Base-by-base conservation (phyloP, 2,888 invertebrate species). In the Chalcosyrphus nemorum region DNA sequence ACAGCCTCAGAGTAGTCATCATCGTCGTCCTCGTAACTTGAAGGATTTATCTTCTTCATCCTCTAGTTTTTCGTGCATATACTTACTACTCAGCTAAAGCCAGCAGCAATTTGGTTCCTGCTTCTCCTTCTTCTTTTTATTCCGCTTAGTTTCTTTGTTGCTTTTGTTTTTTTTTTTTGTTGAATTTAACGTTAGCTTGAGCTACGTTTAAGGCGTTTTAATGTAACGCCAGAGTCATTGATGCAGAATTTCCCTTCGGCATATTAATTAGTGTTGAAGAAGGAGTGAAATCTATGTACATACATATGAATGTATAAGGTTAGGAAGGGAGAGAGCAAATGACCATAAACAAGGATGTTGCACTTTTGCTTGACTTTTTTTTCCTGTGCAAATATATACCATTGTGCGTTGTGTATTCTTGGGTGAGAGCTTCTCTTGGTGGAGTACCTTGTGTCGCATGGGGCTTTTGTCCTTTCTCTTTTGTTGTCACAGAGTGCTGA, bases 11-110 rank as follows among this genome's bases (percentile, higher is more conserved):
- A 56, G 54, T 56, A 52, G 24, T 65, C 74, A 54, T 63, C 29
- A 71, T 71, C n/a, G 32, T 35, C 35, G 38, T 68, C 29, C 61
- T 52, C n/a, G n/a, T 47, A 52, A 72, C 61, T 61, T 59, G 52
- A 72, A 52, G 61, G 61, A 72, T 72, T 61, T 52, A 21, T 43
- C 72, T 52, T 61, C 41, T 17, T 61, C n/a, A n/a, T n/a, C 21
- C 41, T 19, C 35, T 13, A 17, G 41, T 11, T 43, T 43, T n/a
- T 32, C 24, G 13, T 13, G 4, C 6, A 2, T 9, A 24, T 24
- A 24, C n/a, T 24, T 24, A 24, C n/a, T 6, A 11, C 41, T 38
- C 27, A 56, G 29, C 61, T 19, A 32, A 43, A 61, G 41, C 41
- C 52, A 35, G 21, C 6, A 45, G 70, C 47, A 45, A 41, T 61